These are phyloP conservation scores for Chloebia gouldiae DNA, from an alignment of 2,113 vertebrate species.

Conservation along the genomic window DNA sequence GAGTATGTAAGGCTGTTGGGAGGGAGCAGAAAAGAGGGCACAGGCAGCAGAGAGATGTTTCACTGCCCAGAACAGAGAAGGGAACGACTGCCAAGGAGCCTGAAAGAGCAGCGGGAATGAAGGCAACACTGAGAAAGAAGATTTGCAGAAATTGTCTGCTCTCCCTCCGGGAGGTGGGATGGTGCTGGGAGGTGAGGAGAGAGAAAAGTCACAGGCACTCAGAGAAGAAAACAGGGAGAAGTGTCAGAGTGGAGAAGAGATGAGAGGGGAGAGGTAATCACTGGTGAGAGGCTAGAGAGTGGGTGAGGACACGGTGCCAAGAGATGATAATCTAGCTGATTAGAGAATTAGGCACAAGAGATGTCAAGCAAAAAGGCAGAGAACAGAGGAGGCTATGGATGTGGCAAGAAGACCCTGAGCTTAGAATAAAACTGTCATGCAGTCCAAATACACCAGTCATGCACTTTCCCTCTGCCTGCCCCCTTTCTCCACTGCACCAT, in stretches of 20 bases:
- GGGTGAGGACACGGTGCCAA: background rate
- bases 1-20: background rate
- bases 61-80: background rate
- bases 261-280: background rate
- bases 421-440: constrained; percentile 16
- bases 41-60: background rate
- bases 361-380: constrained; percentile 3
- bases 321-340: constrained; percentile 16
- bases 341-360: constrained; percentile 26
- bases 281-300: constrained; percentile 12
- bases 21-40: background rate
- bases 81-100: background rate
- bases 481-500: background rate
- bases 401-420: background rate
- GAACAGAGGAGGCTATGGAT: background rate
- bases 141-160: background rate
- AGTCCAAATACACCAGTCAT: background rate
- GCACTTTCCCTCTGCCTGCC: background rate
- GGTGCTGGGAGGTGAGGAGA: background rate
- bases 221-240: background rate
- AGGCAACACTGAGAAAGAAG: background rate
- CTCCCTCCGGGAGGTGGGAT: background rate
- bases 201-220: background rate
- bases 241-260: background rate
- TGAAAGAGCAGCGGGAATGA: constrained; percentile 1